These are phyloP conservation scores for Crioceris asparagi DNA, from an alignment of 2,888 invertebrate species.

Conservation along the genomic window DNA sequence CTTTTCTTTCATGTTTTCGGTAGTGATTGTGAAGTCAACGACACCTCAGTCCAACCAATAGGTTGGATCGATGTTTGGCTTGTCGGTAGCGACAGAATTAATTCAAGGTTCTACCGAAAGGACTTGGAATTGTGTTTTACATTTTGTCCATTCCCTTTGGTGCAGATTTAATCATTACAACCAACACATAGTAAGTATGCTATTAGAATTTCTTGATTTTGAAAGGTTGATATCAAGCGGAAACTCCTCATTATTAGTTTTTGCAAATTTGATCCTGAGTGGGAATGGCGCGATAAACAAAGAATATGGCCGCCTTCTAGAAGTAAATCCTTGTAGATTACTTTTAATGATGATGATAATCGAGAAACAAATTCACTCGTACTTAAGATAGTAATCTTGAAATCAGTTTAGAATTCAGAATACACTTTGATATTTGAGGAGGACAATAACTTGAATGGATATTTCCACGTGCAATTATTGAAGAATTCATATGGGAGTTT, in stretches of 20 bases:
- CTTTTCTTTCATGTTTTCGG: conserved; percentile 4
- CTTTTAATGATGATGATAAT: too few relatives aligned
- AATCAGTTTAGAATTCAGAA: too few relatives aligned
- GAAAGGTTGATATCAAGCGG: too few relatives aligned
- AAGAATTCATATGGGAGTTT: too few relatives aligned
- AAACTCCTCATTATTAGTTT: conserved; percentile 1
- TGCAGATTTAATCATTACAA: conserved; percentile 40
- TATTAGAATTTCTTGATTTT: too few relatives aligned
- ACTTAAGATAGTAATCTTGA: too few relatives aligned
- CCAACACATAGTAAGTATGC: conserved; percentile 33
- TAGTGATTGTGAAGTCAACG: conserved; percentile 19
- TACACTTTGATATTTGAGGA: too few relatives aligned
- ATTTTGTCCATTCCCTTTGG: conserved; percentile 21
- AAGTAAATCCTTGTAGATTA: too few relatives aligned
- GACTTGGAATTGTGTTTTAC: conserved; percentile 51
- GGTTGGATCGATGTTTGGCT: conserved; percentile 61
- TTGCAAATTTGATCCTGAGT: neutral
- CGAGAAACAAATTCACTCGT: too few relatives aligned
- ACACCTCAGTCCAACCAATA: conserved; percentile 30
- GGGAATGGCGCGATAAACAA: conserved; percentile 18
- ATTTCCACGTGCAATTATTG: too few relatives aligned
- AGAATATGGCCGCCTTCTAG: conserved; percentile 21
- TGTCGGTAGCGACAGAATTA: conserved; percentile 52
- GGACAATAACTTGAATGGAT: too few relatives aligned
- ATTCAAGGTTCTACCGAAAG: conserved; percentile 57